Evolutionary conservation across 2,888 invertebrate species (phyloP).

Genomic region (Sinohyriopsis cumingii): DNA sequence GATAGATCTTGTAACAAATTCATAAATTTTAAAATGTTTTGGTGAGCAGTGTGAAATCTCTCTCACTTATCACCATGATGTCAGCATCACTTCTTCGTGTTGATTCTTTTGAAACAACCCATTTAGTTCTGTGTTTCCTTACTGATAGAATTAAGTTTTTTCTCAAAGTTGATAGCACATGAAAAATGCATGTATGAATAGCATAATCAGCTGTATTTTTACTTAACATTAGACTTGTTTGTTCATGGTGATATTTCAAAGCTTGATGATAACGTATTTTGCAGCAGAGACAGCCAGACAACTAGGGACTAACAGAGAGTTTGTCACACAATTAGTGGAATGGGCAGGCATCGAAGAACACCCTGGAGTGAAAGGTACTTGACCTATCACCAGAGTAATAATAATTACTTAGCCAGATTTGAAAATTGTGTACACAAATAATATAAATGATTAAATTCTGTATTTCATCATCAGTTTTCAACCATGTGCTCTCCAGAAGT

Average conservation of each 20-base stretch:
- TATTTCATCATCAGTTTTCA: no score
- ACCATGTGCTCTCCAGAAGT: no score
- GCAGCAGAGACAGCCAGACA: slow-evolving; percentile 82
- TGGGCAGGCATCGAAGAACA: slow-evolving; percentile 87
- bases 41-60: no score
- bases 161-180: not conserved
- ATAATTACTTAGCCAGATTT: not conserved
- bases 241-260: not conserved
- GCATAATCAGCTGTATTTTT: not conserved
- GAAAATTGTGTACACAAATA: no score
- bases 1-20: no score
- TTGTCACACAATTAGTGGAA: slow-evolving; percentile 80
- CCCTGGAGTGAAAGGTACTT: slow-evolving; percentile 87
- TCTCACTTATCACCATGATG: no score
- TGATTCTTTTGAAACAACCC: no score
- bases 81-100: no score
- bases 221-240: no score
- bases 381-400: not conserved
- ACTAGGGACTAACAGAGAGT: slow-evolving; percentile 78
- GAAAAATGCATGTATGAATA: not conserved
- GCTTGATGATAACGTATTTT: not conserved
- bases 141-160: not conserved
- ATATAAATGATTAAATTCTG: no score
- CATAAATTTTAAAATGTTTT: no score
- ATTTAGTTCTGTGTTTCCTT: not conserved